Evolutionary conservation across 2,888 invertebrate genomes (phyloP).

Genomic region (Chrysodeixis includens): DNA sequence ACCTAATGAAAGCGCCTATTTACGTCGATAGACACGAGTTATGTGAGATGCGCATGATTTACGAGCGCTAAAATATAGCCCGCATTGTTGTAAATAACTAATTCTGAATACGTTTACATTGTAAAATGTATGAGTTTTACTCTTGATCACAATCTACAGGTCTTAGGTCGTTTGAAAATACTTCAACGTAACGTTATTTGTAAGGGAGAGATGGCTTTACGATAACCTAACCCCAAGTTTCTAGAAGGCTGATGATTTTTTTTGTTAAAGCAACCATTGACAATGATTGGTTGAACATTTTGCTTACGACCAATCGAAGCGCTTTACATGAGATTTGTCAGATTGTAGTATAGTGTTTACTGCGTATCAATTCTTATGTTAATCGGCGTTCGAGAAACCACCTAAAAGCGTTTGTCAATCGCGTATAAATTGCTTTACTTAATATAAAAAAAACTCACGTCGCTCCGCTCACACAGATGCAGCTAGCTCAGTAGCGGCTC

Average conservation of each 20-base stretch:
- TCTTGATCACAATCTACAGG: not conserved
- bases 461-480: slow-evolving; percentile 1
- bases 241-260: too few species aligned
- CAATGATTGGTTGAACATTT: too few species aligned
- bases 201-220: not conserved
- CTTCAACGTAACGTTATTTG: not conserved
- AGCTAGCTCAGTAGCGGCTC: slow-evolving; percentile 8
- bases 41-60: not conserved
- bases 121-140: not conserved
- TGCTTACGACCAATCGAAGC: too few species aligned
- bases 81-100: not conserved
- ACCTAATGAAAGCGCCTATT: too few species aligned
- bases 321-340: too few species aligned
- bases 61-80: not conserved
- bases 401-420: not conserved
- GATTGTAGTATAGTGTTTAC: too few species aligned
- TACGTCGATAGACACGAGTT: not conserved
- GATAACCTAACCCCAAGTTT: too few species aligned
- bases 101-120: not conserved
- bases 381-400: too few species aligned
- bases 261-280: too few species aligned
- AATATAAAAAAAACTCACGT: not conserved
- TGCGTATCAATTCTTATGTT: too few species aligned
- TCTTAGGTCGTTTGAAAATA: slow-evolving; percentile 3
- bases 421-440: not conserved